Conservation (phyloP, 2,113 vertebrate genomes). For the Brevimyrus niger region DNA sequence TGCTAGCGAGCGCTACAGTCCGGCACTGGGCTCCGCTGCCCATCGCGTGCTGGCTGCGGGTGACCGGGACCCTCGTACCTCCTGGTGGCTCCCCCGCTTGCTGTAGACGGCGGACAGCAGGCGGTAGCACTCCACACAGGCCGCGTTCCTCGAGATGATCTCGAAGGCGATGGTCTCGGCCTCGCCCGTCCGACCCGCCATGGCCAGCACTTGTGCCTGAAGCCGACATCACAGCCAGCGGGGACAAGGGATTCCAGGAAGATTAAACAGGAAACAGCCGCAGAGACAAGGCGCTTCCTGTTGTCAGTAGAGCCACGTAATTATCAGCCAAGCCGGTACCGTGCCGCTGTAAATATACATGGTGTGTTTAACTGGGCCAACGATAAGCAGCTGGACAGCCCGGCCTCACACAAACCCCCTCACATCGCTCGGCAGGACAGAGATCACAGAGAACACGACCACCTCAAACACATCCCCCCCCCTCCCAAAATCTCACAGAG, state of each 20-base stretch:
- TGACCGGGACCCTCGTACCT: slow-evolving; percentile 56
- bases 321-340: background rate
- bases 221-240: background rate
- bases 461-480: background rate
- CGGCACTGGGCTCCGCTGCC: background rate
- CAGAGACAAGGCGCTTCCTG: background rate
- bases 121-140: slow-evolving; percentile 86
- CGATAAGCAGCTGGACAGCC: background rate
- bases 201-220: slow-evolving; percentile 84
- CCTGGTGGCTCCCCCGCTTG: slow-evolving; percentile 73
- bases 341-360: background rate
- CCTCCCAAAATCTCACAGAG: background rate
- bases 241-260: background rate
- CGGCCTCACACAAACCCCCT: background rate
- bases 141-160: slow-evolving; percentile 63
- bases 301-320: background rate
- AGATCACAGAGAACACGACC: background rate
- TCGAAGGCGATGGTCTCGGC: slow-evolving; percentile 74
- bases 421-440: background rate
- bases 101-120: slow-evolving; percentile 89
- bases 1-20: background rate
- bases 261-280: background rate
- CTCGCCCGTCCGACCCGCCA: slow-evolving; percentile 71
- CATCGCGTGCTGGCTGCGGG: background rate
- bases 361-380: background rate